Evolutionary conservation across 2,797 vertebrate genomes (phyloP).

Genomic region (Sandelia bainsii): DNA sequence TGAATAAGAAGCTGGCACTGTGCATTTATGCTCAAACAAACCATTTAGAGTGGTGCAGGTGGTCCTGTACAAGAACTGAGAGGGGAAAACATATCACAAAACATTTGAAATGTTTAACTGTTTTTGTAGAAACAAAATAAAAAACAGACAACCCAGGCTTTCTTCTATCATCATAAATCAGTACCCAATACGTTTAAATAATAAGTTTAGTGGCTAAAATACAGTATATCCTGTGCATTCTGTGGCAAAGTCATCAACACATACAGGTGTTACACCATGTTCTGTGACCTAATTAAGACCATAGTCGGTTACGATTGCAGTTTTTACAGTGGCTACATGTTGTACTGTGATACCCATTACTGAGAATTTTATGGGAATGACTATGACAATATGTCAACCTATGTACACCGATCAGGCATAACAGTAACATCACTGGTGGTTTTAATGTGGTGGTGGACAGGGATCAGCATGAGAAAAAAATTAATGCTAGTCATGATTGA

Average conservation of each 20-base stretch:
- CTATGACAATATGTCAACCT: neutral
- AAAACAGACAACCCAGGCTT: neutral
- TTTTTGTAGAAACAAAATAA: neutral
- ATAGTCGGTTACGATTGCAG: neutral
- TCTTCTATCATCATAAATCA: neutral
- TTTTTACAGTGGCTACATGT: neutral
- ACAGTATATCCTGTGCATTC: neutral
- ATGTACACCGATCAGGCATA: neutral
- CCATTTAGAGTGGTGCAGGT: neutral
- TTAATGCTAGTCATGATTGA: too few relatives aligned
- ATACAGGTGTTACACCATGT: neutral
- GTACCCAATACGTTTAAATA: neutral
- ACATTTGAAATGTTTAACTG: too few relatives aligned
- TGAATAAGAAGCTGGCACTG: neutral
- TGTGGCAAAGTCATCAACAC: neutral
- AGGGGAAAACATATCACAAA: neutral
- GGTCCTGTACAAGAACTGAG: neutral
- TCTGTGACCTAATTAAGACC: conserved; percentile 29
- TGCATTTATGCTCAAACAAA: conserved; percentile 1
- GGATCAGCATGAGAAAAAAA: too few relatives aligned
- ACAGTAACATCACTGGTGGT: too few relatives aligned
- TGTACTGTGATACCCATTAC: neutral
- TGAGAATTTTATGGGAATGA: neutral
- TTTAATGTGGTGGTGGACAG: too few relatives aligned
- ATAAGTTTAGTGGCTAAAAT: neutral